Evolutionary conservation across 2,888 invertebrate species (phyloP).

Genomic region (Euproctis similis): DNA sequence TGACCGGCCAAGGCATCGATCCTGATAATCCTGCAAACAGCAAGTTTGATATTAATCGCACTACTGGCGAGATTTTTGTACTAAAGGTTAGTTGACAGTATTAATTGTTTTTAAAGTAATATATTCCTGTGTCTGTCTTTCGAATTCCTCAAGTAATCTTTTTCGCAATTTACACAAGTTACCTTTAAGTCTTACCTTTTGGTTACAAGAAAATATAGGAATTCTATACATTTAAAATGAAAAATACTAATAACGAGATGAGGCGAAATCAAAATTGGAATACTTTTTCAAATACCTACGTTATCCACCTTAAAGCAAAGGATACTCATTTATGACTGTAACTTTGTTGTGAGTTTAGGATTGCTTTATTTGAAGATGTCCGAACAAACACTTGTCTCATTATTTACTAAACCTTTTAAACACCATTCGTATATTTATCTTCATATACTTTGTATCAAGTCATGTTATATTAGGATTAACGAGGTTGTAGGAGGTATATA

Average conservation of each 20-base stretch:
- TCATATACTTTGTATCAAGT: no score
- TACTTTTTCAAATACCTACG: conserved; percentile 14
- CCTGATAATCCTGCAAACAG: conserved; percentile 95
- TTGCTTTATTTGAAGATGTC: conserved; percentile 17
- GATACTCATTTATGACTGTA: conserved; percentile 14
- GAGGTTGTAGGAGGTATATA: no score
- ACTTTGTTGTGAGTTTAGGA: conserved; percentile 23
- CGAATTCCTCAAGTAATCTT: no score
- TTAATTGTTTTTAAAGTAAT: no score
- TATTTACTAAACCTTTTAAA: conserved; percentile 18
- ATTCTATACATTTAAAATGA: no score
- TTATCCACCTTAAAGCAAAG: conserved; percentile 11
- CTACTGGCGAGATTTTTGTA: conserved; percentile 96
- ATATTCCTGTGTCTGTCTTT: no score
- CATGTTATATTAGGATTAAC: no score
- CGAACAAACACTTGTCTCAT: conserved; percentile 18
- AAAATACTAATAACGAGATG: no score
- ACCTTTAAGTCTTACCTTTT: no score
- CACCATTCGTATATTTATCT: conserved; percentile 10
- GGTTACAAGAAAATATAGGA: no score
- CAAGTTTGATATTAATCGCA: conserved; percentile 97
- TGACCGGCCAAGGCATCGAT: conserved; percentile 96
- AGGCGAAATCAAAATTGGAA: no score
- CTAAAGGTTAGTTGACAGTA: conserved; percentile 82
- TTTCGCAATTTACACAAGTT: no score